Evolutionary conservation across 2,888 invertebrate species (phyloP).

Genomic region (Abrostola tripartita): DNA sequence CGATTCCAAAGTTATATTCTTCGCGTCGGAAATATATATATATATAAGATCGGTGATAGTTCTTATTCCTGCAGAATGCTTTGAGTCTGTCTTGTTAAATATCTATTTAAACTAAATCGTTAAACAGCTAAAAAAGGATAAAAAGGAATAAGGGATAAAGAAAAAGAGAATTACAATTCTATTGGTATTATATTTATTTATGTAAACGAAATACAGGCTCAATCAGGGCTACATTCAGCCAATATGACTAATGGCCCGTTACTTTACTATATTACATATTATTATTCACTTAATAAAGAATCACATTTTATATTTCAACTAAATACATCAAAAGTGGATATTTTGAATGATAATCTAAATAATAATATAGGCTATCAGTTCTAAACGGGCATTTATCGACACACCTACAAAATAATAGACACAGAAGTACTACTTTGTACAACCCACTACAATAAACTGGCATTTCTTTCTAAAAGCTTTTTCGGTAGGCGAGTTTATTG

Average conservation of each 20-base stretch:
- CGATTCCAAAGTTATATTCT: no score
- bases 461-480: no score
- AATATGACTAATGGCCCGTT: constrained; percentile 70
- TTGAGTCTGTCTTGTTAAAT: no score
- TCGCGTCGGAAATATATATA: no score
- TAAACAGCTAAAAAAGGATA: no score
- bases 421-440: not conserved
- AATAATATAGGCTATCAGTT: constrained; percentile 33
- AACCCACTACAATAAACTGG: not conserved
- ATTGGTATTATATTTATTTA: constrained; percentile 80
- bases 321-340: constrained; percentile 62
- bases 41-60: no score
- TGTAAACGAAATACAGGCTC: constrained; percentile 78
- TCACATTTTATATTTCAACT: constrained; percentile 66
- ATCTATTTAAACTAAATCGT: no score
- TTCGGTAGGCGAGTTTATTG: not conserved
- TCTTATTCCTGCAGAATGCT: no score
- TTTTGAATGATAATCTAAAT: constrained; percentile 34
- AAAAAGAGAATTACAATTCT: constrained; percentile 51
- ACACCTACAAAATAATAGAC: not conserved
- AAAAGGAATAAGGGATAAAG: not conserved
- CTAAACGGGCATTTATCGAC: constrained; percentile 17
- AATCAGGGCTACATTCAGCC: constrained; percentile 61
- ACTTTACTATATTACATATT: constrained; percentile 56
- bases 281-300: constrained; percentile 59